Evolutionary conservation across 2,888 invertebrate species (phyloP).

Genomic region (Andrena haemorrhoa): DNA sequence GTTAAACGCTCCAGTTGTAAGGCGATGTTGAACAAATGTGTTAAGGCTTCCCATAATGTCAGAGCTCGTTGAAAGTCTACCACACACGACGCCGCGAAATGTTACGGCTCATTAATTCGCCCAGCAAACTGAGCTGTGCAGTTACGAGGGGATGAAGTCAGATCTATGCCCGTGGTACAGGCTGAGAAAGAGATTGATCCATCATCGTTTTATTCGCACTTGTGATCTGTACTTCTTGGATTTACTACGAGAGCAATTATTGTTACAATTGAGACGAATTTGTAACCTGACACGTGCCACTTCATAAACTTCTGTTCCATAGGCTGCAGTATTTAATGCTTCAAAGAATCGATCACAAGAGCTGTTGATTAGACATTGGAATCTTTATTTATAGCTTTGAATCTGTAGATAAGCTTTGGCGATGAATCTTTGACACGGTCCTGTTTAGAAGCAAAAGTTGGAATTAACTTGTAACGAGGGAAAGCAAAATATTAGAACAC

Average conservation of each 20-base stretch:
- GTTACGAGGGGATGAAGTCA: conserved; percentile 27
- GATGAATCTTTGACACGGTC: too few species aligned
- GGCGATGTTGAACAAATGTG: conserved; percentile 32
- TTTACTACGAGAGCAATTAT: not conserved
- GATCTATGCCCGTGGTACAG: conserved; percentile 29
- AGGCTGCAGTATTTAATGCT: not conserved
- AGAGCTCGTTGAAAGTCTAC: conserved; percentile 39
- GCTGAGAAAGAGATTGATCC: conserved; percentile 12
- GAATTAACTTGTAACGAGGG: too few species aligned
- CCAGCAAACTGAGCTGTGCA: conserved; percentile 18
- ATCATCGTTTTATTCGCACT: conserved; percentile 18
- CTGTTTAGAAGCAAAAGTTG: too few species aligned
- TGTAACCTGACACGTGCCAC: not conserved
- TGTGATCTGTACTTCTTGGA: not conserved
- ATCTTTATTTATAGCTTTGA: too few species aligned
- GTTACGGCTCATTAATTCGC: conserved; percentile 52
- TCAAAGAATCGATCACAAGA: not conserved
- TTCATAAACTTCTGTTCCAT: not conserved
- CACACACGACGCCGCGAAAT: conserved; percentile 59
- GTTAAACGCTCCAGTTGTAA: conserved; percentile 34
- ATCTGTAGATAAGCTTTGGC: too few species aligned
- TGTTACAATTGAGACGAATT: not conserved
- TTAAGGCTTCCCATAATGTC: conserved; percentile 42
- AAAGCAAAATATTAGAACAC: too few species aligned
- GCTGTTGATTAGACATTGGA: too few species aligned